Base-by-base conservation (phyloP, 2,797 vertebrate genomes). In the Ctenosaura bakeri region DNA sequence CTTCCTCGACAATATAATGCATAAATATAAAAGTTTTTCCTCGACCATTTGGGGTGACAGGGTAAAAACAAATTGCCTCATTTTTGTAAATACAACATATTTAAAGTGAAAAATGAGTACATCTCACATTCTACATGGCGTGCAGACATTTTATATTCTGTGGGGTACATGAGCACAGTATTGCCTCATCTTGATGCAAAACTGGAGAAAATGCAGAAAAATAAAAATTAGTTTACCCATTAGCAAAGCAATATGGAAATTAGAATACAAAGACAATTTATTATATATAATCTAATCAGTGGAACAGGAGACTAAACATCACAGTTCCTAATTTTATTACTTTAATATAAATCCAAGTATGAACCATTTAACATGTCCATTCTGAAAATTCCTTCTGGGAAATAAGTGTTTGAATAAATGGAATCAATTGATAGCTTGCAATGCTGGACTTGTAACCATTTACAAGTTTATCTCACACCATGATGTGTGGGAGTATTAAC, bases 1-100 rank as follows among this genome's bases (percentile, higher is more conserved):
- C 88, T 88, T 94, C 91, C 56, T 46, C 62, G 83, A 91, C 64
- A 77, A 91, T 92, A 77, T 77, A 82, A 86, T 76, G 88, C 24
- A 59, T 84, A 89, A 89, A 92, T 88, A 90, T 87, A 86, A 82
- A 85, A 3, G 1, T 64, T 92, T 92, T 85, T 62, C 76, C 86
- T 90, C 59, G 18, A 32, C 59, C 84, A 80, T 6, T 0, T 91
- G 87, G 62, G 66, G 26, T 59, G 14, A 38, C 32, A 16, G 1
- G 20, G 0, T 50, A 85, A 64, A 73, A 84, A 83, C 32, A 59
- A 93, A 87, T 89, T 46, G 73, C 62, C 85, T 91, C 42, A 59
- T 66, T 89, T 95, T 90, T 56, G 92, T 69, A 54, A 83, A 92
- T 90, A 29, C 50, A 86, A 32, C 29, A 22, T 62, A 26, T 80